Percentiles rank a stretch among this genome's conserved stretches.
phyloP scores from a whole-genome alignment of 2,888 invertebrate species.

The Meliscaeva auricollis region DNA sequence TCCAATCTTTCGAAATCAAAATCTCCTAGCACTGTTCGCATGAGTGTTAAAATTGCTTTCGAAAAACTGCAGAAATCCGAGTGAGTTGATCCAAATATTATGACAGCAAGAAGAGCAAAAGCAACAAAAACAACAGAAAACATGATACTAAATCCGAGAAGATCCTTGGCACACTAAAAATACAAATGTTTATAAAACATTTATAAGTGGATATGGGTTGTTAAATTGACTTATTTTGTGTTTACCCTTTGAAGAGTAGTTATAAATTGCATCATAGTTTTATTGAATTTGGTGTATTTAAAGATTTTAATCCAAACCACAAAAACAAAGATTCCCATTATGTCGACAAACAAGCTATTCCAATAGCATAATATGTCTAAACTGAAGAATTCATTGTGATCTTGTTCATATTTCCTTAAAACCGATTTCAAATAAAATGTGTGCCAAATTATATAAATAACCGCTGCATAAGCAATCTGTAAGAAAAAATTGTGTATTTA shows the following conservation, averaged over 20 bases:
- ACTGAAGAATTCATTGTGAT: conserved; percentile 38
- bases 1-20: conserved; percentile 39
- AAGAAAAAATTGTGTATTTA: too few relatives aligned
- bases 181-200: neutral
- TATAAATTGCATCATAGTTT: conserved; percentile 74
- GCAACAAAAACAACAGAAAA: conserved; percentile 67
- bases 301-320: conserved; percentile 76
- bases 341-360: conserved; percentile 39
- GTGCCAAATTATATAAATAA: conserved; percentile 39
- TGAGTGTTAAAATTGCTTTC: conserved; percentile 61
- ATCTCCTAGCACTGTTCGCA: conserved; percentile 64
- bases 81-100: conserved; percentile 67
- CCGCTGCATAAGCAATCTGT: conserved; percentile 43
- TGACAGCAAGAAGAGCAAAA: conserved; percentile 68
- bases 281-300: conserved; percentile 74
- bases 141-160: conserved; percentile 73
- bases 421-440: neutral
- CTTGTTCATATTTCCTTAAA: neutral
- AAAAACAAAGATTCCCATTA: conserved; percentile 68
- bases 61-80: conserved; percentile 49
- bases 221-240: neutral
- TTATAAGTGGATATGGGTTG: too few relatives aligned
- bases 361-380: conserved; percentile 66
- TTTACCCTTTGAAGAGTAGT: conserved; percentile 61
- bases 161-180: conserved; percentile 74